These are phyloP conservation scores for Thunnus thynnus DNA, from an alignment of 2,113 vertebrate genomes.

Conservation along the genomic window DNA sequence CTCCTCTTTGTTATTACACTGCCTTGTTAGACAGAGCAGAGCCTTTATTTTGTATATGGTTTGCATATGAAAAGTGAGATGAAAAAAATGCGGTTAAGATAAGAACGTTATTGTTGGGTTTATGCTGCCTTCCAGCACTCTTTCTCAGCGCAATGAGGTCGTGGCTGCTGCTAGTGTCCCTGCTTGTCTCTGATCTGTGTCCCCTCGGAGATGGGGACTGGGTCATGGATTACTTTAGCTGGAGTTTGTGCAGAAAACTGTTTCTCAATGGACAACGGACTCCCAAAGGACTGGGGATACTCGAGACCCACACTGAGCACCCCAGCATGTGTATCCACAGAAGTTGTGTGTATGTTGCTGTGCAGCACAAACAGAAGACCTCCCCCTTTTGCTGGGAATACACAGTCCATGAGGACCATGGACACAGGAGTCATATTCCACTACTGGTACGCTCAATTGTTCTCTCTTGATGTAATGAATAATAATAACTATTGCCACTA, in stretches of 20 bases:
- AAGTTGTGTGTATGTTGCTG: background rate
- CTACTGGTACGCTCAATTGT: conserved; percentile 53
- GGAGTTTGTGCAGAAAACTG: conserved; percentile 33
- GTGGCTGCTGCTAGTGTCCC: conserved; percentile 61
- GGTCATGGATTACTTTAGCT: conserved; percentile 31
- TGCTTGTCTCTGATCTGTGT: conserved; percentile 54
- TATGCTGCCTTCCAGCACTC: conserved; percentile 1
- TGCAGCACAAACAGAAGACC: conserved; percentile 30
- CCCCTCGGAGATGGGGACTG: conserved; percentile 22
- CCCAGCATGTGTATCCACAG: conserved; percentile 16
- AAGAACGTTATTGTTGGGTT: conserved; percentile 15
- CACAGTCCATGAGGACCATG: background rate
- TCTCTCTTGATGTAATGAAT: too few species aligned
- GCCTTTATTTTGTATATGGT: conserved; percentile 3
- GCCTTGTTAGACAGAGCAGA: conserved; percentile 14
- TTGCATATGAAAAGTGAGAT: conserved; percentile 72
- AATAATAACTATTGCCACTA: background rate
- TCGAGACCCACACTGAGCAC: background rate
- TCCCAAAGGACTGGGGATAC: background rate
- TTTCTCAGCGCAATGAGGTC: conserved; percentile 55
- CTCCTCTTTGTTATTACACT: background rate
- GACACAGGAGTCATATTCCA: conserved; percentile 16
- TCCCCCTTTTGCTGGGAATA: conserved; percentile 10
- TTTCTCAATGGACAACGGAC: conserved; percentile 23
- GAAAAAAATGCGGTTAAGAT: conserved; percentile 51